Base-by-base conservation (phyloP, 2,797 vertebrate genomes). In the Poecilia picta region DNA sequence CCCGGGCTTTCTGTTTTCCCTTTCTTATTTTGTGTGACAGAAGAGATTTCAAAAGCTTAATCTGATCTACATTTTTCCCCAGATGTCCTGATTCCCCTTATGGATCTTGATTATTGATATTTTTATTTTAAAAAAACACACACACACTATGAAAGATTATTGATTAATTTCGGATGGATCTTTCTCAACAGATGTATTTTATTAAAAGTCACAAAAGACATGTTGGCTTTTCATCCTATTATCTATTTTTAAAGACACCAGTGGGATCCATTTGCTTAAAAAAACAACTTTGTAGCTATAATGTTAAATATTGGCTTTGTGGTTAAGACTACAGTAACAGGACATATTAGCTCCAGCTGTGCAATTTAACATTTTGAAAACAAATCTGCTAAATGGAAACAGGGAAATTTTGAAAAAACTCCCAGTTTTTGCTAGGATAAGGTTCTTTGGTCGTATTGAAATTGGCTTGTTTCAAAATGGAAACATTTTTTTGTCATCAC, bases 31-130 rank as follows among this genome's bases (percentile, higher is more conserved):
- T 43, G 39, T 45, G 39, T 13, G 41, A 70, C 23, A 70, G 66
- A 70, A 43, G 39, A 13, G 25, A 70, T 70, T 70, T 70, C 66
- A 70, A n/a, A 70, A 70, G 39, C 20, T 41, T 70, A 45, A 70
- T n/a, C 66, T 75, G 18, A 47, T 20, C 18, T 55, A 33, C 43
- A 23, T 45, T 23, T 23, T 33, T 73, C 76, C 25, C 45, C 59
- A 75, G 74, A 71, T 23, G 28, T 41, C 46, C 39, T 39, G n/a
- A 75, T 45, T 49, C 49, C 11, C 53, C 43, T 33, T 51, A 78
- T 68, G 31, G 45, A 31, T 66, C 31, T 33, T 62, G 8, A 64
- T 33, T 31, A 16, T 28, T 45, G 25, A 13, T 75, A 16, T 28
- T 23, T n/a, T 39, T 57, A 16, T n/a, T 7, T 3, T 7, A 49